These are phyloP conservation scores for Benitochromis conjunctus DNA, from an alignment of 2,113 vertebrate genomes.

Conservation along the genomic window DNA sequence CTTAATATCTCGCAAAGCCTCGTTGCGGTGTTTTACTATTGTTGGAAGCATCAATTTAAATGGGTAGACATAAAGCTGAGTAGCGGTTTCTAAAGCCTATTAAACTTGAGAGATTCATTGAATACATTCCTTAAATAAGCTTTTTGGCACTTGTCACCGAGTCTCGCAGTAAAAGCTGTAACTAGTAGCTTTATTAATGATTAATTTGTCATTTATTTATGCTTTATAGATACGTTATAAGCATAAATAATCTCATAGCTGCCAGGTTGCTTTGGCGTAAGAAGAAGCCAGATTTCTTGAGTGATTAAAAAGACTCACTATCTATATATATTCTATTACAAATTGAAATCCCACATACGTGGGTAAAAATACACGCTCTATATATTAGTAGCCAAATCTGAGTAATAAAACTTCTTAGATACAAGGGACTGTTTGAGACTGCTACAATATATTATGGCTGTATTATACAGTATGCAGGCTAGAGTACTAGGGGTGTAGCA, in stretches of 20 bases:
- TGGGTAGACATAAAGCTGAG: not conserved
- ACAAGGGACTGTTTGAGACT: not conserved
- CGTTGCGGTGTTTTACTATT: not conserved
- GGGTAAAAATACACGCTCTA: not conserved
- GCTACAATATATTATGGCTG: not conserved
- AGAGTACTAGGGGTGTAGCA: not conserved
- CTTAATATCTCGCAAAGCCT: not conserved
- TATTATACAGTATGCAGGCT: not conserved
- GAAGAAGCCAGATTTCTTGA: accelerated
- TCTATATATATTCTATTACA: not conserved
- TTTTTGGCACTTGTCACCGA: not conserved
- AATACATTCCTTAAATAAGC: not conserved
- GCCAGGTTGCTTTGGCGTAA: not conserved
- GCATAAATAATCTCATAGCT: accelerated
- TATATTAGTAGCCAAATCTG: not conserved
- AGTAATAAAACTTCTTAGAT: not conserved
- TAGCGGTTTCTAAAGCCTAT: not conserved
- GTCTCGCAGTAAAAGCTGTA: not conserved
- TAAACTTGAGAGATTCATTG: not conserved
- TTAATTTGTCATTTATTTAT: not conserved
- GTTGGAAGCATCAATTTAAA: not conserved
- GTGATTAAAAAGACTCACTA: not conserved
- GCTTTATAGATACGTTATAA: not conserved
- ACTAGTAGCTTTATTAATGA: accelerated
- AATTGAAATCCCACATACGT: not conserved